These are phyloP conservation scores for Cebus imitator DNA, from an alignment of 2,113 vertebrate species.

Conservation along the genomic window DNA sequence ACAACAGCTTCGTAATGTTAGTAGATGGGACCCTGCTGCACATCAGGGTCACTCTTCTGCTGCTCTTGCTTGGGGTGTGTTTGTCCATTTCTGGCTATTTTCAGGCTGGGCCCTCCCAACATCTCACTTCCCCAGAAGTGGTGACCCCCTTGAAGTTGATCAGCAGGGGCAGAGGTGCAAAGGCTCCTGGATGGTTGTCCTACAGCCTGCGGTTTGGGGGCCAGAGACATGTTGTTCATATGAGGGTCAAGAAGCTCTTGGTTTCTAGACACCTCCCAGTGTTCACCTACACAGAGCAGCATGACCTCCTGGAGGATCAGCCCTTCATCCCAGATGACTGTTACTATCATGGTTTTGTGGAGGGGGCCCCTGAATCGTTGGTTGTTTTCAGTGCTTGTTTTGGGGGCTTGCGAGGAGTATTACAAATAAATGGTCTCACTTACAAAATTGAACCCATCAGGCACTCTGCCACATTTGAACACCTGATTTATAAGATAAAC, in stretches of 20 bases:
- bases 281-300: conserved; percentile 52
- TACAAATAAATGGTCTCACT: conserved; percentile 39
- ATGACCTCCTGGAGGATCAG: not conserved
- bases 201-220: conserved; percentile 56
- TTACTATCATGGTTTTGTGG: conserved; percentile 68
- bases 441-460: conserved; percentile 66
- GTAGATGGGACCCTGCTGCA: fast-evolving
- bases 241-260: conserved; percentile 60
- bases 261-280: conserved; percentile 38
- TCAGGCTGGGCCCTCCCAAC: not conserved
- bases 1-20: not conserved
- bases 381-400: conserved; percentile 66
- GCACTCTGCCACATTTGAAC: conserved; percentile 65
- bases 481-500: conserved; percentile 58
- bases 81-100: not conserved
- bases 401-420: conserved; percentile 51
- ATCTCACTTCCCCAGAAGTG: conserved; percentile 16
- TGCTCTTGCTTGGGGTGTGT: conserved; percentile 46
- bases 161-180: not conserved
- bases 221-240: conserved; percentile 27
- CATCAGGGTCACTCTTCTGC: not conserved
- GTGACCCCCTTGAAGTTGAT: conserved; percentile 56
- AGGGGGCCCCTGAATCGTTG: conserved; percentile 34
- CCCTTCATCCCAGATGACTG: conserved; percentile 59
- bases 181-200: conserved; percentile 47